Conservation (phyloP, 2,888 invertebrate genomes). For the Malthinus flaveolus region DNA sequence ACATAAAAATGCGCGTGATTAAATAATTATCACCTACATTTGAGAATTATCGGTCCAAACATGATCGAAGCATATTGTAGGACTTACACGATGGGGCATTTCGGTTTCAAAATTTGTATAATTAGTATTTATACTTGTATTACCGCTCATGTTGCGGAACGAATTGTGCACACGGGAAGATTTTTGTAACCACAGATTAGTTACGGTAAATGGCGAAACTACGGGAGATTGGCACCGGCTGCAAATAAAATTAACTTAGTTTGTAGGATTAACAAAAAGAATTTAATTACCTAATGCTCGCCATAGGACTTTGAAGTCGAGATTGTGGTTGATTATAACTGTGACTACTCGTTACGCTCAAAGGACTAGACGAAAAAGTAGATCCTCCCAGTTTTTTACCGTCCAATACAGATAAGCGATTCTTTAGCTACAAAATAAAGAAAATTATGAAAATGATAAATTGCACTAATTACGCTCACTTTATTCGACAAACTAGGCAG, state of each 20-base stretch:
- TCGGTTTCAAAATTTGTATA: conserved; percentile 44
- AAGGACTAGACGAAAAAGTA: conserved; percentile 34
- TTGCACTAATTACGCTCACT: conserved; percentile 5
- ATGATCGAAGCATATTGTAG: conserved; percentile 86
- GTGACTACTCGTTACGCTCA: conserved; percentile 35
- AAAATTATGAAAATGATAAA: background rate
- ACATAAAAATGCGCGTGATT: background rate
- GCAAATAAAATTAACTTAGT: conserved; percentile 40
- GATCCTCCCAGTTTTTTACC: conserved; percentile 35
- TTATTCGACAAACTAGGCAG: conserved; percentile 37
- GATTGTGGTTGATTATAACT: conserved; percentile 47
- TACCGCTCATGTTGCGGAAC: conserved; percentile 32
- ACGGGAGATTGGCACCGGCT: conserved; percentile 59
- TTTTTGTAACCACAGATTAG: conserved; percentile 44
- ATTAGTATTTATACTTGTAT: conserved; percentile 49
- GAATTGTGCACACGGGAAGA: conserved; percentile 43
- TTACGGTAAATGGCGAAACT: conserved; percentile 41
- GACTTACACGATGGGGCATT: conserved; percentile 57
- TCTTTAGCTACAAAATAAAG: conserved; percentile 42
- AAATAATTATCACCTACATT: conserved; percentile 8
- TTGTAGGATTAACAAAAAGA: conserved; percentile 27
- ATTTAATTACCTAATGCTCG: conserved; percentile 53
- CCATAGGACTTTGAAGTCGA: conserved; percentile 58
- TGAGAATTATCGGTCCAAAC: conserved; percentile 77
- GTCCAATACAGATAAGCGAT: conserved; percentile 47